A percentile compares a stretch with the other conserved stretches of the same genome.
phyloP scores from a whole-genome alignment of 1,140 invertebrate genomes.

The Papilio glaucus region DNA sequence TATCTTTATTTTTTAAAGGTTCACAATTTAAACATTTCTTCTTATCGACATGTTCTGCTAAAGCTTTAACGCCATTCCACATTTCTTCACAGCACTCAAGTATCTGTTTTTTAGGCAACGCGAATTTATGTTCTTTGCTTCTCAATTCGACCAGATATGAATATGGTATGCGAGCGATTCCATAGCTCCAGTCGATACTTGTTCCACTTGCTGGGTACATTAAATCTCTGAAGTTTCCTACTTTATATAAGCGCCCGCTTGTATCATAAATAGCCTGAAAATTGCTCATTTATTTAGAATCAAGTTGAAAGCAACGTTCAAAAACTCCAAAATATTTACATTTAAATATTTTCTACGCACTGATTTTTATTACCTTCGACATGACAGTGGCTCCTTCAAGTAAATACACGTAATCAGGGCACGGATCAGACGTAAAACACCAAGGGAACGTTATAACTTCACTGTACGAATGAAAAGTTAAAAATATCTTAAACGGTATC shows the following conservation, averaged over 20 bases:
- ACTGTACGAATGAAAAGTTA: slow-evolving; percentile 94
- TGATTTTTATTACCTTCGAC: slow-evolving; percentile 63
- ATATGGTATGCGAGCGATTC: slow-evolving; percentile 85
- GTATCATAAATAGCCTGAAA: slow-evolving; percentile 70
- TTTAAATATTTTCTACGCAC: slow-evolving; percentile 31
- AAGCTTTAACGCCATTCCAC: slow-evolving; percentile 85
- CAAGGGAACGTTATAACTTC: slow-evolving; percentile 94
- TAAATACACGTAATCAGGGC: slow-evolving; percentile 89
- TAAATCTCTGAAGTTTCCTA: slow-evolving; percentile 76
- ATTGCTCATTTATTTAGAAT: background rate
- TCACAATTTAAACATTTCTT: slow-evolving; percentile 66
- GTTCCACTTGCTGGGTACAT: slow-evolving; percentile 85
- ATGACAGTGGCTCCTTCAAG: slow-evolving; percentile 73
- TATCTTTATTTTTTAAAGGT: slow-evolving; percentile 54
- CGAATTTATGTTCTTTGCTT: slow-evolving; percentile 86
- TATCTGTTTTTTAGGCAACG: slow-evolving; percentile 88
- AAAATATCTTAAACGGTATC: slow-evolving; percentile 88
- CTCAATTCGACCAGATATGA: slow-evolving; percentile 89
- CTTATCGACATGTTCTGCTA: slow-evolving; percentile 80
- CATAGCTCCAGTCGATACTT: slow-evolving; percentile 89
- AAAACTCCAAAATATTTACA: no score
- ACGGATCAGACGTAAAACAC: slow-evolving; percentile 88
- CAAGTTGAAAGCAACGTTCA: no score
- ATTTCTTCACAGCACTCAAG: slow-evolving; percentile 86
- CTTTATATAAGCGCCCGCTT: slow-evolving; percentile 74